Percentiles rank a stretch among this genome's conserved stretches.
Conservation (phyloP, 2,113 vertebrate species). For the Dromaius novaehollandiae region DNA sequence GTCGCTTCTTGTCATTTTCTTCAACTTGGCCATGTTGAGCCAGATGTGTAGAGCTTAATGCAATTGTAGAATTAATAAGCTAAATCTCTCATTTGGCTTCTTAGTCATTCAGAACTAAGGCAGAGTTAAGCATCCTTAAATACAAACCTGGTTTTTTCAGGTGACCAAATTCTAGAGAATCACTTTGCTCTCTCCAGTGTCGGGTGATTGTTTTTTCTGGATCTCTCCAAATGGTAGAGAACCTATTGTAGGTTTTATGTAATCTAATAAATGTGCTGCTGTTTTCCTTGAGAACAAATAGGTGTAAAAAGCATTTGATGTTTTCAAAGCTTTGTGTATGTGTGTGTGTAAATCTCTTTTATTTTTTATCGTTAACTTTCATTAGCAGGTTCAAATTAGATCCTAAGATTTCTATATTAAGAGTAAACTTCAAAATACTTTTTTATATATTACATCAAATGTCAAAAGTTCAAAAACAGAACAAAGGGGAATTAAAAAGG, state of each 20-base stretch:
- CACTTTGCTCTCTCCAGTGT: not conserved
- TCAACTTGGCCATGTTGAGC: not conserved
- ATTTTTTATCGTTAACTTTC: not conserved
- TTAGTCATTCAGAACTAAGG: not conserved
- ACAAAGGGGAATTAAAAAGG: not conserved
- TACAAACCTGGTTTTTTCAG: not conserved
- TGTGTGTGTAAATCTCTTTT: too few species aligned
- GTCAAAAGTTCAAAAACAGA: not conserved
- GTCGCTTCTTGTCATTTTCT: not conserved
- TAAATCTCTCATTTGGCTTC: not conserved
- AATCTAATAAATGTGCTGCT: not conserved
- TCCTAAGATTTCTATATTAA: not conserved
- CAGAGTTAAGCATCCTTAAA: not conserved
- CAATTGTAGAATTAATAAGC: not conserved
- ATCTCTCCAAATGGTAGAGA: not conserved
- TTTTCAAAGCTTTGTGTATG: not conserved
- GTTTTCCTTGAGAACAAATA: not conserved
- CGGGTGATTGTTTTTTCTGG: not conserved
- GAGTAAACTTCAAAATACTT: not conserved
- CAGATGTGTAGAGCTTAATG: not conserved
- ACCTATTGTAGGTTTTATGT: not conserved
- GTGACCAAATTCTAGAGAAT: not conserved
- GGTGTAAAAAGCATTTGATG: not conserved
- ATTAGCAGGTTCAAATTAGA: not conserved
- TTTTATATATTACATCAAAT: not conserved